Conservation (phyloP, 2,113 vertebrate species). For the Terrapene triunguis region DNA sequence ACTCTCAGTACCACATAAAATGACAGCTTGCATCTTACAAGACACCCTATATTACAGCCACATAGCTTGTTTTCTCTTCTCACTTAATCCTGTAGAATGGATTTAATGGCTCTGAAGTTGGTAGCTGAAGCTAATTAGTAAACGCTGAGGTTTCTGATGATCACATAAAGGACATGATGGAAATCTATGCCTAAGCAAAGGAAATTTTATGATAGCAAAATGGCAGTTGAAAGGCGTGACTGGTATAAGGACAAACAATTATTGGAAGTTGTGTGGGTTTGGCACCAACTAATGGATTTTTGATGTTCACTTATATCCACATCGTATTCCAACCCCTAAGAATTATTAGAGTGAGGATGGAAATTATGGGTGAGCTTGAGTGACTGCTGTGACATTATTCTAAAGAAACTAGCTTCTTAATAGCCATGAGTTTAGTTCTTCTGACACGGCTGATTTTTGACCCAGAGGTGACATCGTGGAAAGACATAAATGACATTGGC, state of each 20-base stretch:
- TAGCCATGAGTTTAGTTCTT: too few relatives aligned
- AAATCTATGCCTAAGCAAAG: background rate
- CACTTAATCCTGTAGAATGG: background rate
- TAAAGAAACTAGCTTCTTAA: too few relatives aligned
- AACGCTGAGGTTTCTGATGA: background rate
- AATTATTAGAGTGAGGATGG: too few relatives aligned
- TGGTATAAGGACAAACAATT: background rate
- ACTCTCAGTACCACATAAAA: background rate
- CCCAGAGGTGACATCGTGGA: too few relatives aligned
- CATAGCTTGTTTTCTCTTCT: background rate
- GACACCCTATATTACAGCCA: background rate
- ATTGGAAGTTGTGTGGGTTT: background rate
- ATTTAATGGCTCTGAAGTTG: background rate
- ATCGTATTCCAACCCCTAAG: too few relatives aligned
- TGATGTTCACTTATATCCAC: too few relatives aligned
- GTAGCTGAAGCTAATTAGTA: background rate
- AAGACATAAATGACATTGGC: too few relatives aligned
- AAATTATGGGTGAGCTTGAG: too few relatives aligned
- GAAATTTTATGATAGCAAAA: background rate
- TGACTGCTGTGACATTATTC: too few relatives aligned
- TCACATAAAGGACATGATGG: background rate
- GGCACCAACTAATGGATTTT: background rate
- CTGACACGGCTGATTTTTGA: too few relatives aligned
- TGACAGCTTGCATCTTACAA: background rate
- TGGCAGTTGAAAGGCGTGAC: background rate